These are phyloP conservation scores for Prunella himalayana DNA, from an alignment of 2,113 vertebrate species.

Conservation along the genomic window DNA sequence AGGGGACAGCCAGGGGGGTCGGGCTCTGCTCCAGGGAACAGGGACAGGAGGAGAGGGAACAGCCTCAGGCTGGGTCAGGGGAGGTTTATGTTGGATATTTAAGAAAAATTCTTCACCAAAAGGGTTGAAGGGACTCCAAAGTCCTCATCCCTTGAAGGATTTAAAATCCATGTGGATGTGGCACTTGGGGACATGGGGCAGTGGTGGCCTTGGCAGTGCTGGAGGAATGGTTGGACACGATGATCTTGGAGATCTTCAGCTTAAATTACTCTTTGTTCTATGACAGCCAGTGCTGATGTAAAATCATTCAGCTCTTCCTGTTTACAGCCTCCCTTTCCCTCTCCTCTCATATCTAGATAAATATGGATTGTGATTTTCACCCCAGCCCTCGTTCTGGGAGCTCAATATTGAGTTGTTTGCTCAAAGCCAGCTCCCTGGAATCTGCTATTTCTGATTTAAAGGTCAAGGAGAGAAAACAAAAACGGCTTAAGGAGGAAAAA, in stretches of 20 bases:
- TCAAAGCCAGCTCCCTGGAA: not conserved
- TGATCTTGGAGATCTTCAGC: not conserved
- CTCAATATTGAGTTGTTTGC: slow-evolving; percentile 18
- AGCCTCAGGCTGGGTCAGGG: not conserved
- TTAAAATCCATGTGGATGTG: not conserved
- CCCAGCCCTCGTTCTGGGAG: not conserved
- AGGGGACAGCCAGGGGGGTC: not conserved
- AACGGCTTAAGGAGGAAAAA: not conserved
- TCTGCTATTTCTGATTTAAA: not conserved
- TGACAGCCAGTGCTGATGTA: not conserved
- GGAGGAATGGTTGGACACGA: not conserved
- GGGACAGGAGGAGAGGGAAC: not conserved
- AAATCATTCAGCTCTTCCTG: not conserved
- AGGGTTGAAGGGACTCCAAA: not conserved
- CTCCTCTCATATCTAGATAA: not conserved
- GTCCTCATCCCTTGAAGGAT: not conserved
- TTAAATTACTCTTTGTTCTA: not conserved
- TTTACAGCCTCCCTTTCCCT: not conserved
- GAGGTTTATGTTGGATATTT: rapidly evolving
- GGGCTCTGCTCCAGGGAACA: not conserved
- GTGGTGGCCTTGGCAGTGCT: not conserved
- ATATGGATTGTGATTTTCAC: not conserved
- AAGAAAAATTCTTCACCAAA: not conserved
- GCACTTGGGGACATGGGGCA: not conserved
- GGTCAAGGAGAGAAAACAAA: not conserved